Conservation (phyloP, 1,140 invertebrate genomes). For the Aculops lycopersici region DNA sequence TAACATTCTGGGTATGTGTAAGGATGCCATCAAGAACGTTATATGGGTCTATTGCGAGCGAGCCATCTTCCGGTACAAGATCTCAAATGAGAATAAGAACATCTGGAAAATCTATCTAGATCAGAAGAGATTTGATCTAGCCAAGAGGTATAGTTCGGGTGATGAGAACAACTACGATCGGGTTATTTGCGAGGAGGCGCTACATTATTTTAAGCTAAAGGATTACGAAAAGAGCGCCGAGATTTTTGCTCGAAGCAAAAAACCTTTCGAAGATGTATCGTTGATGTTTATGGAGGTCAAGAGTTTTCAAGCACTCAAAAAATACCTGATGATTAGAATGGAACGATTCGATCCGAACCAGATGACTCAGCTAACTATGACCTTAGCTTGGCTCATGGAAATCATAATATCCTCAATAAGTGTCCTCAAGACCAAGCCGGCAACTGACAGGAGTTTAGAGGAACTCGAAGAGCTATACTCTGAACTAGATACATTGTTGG, state of each 20-base stretch:
- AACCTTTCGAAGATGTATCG: constrained; percentile 73
- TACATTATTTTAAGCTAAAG: constrained; percentile 36
- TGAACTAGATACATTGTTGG: background rate
- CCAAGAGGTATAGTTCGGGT: constrained; percentile 38
- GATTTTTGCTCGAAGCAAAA: constrained; percentile 51
- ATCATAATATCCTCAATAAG: constrained; percentile 58
- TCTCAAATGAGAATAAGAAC: constrained; percentile 49
- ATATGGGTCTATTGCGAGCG: constrained; percentile 53
- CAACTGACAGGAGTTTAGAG: background rate
- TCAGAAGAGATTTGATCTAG: constrained; percentile 50
- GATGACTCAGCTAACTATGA: constrained; percentile 47
- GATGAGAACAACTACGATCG: constrained; percentile 44
- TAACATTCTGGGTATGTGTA: constrained; percentile 38
- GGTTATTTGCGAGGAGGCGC: constrained; percentile 57
- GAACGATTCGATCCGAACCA: constrained; percentile 14
- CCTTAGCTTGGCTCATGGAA: constrained; percentile 72
- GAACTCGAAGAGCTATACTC: background rate
- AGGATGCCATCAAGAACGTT: constrained; percentile 38
- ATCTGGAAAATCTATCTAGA: constrained; percentile 38
- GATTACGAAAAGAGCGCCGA: constrained; percentile 46
- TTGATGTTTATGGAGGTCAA: constrained; percentile 57
- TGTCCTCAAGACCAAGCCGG: constrained; percentile 16
- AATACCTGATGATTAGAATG: constrained; percentile 33
- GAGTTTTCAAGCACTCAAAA: constrained; percentile 48
- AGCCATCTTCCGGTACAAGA: constrained; percentile 49